Percentiles rank a stretch among this genome's conserved stretches.
These are phyloP conservation scores for Eudasyphora cyanicolor DNA, from an alignment of 2,888 invertebrate genomes.

Conservation along the genomic window DNA sequence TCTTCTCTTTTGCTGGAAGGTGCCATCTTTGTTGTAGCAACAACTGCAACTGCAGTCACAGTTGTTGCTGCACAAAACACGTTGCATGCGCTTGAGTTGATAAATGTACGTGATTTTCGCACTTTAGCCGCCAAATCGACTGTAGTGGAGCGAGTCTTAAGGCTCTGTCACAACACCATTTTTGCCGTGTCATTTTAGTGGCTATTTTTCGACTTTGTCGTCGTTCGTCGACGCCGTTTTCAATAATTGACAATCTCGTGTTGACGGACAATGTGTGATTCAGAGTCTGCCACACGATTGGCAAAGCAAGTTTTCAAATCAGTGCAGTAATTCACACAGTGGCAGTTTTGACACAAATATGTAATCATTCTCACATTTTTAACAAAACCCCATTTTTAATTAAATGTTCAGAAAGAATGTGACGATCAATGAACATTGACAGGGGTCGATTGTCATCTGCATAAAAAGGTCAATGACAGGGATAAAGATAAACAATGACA, in stretches of 20 bases:
- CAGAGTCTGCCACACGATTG: not conserved
- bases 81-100: not conserved
- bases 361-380: no score
- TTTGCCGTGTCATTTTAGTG: not conserved
- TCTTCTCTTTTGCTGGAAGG: not conserved
- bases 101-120: slow-evolving; percentile 23
- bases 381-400: no score
- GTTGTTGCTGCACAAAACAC: not conserved
- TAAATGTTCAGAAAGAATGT: no score
- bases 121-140: not conserved
- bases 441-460: no score
- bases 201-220: not conserved
- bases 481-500: no score
- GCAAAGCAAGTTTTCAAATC: no score
- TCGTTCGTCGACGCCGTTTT: not conserved
- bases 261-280: slow-evolving; percentile 10
- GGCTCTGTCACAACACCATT: not conserved
- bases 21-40: not conserved
- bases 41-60: not conserved
- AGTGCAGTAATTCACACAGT: no score
- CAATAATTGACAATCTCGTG: slow-evolving; percentile 21
- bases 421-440: no score
- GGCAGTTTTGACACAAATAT: no score
- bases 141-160: not conserved
- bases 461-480: no score